phyloP scores from a whole-genome alignment of 2,113 vertebrate species.

The Eidolon helvum region DNA sequence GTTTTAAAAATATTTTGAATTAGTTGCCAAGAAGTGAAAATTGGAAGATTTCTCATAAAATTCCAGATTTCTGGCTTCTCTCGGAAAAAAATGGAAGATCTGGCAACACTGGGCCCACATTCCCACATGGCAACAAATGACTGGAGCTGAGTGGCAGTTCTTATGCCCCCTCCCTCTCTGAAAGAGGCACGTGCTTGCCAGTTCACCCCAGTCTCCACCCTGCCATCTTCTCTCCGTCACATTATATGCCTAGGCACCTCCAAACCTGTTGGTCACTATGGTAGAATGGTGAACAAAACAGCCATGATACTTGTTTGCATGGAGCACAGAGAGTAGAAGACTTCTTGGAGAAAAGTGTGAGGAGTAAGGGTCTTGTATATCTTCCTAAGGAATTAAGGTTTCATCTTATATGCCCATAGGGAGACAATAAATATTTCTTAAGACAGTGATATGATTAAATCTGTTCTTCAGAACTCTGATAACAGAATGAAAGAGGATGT shows the following conservation, averaged over 20 bases:
- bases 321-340: neutral
- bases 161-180: neutral
- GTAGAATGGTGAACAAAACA: neutral
- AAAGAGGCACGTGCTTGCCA: neutral
- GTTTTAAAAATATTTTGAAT: constrained; percentile 82
- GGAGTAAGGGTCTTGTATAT: neutral
- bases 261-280: neutral
- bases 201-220: neutral
- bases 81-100: constrained; percentile 72
- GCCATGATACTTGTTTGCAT: neutral
- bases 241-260: neutral
- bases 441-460: neutral
- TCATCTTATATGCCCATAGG: neutral
- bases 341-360: neutral
- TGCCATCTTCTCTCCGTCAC: neutral
- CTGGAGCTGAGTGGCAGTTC: constrained; percentile 6
- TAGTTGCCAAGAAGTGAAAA: constrained; percentile 79
- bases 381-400: neutral
- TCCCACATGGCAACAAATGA: constrained; percentile 71
- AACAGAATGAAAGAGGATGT: neutral
- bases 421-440: neutral
- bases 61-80: constrained; percentile 81
- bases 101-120: constrained; percentile 72
- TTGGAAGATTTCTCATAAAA: constrained; percentile 79
- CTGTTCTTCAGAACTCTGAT: neutral